Percentiles rank a stretch among this genome's conserved stretches.
Conservation (phyloP, 2,888 invertebrate species). For the Eristalis tenax region DNA sequence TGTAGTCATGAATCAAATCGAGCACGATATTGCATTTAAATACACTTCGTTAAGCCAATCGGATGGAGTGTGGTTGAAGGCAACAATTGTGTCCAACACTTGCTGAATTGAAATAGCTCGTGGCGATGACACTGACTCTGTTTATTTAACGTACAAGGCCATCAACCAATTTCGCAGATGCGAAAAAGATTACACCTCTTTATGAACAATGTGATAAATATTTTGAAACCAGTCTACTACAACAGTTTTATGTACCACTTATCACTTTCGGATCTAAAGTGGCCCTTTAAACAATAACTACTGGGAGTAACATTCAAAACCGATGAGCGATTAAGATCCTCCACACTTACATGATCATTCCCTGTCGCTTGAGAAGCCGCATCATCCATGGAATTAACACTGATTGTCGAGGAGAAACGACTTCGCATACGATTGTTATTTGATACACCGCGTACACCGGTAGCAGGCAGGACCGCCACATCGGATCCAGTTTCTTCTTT, state of each 20-base stretch:
- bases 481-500: constrained; percentile 94
- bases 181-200: not conserved
- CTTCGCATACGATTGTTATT: constrained; percentile 79
- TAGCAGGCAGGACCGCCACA: constrained; percentile 79
- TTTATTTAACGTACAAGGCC: not conserved
- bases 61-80: not conserved
- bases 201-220: not conserved
- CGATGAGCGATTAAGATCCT: constrained; percentile 16
- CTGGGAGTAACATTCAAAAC: not conserved
- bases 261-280: too few relatives aligned
- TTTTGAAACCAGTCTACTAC: too few relatives aligned
- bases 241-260: too few relatives aligned
- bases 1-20: not conserved
- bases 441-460: constrained; percentile 34
- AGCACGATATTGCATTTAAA: not conserved
- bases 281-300: too few relatives aligned
- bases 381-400: constrained; percentile 79
- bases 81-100: not conserved
- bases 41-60: not conserved
- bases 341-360: constrained; percentile 73
- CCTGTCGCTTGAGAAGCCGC: constrained; percentile 70
- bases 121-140: not conserved
- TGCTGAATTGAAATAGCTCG: not conserved
- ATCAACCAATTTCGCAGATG: not conserved
- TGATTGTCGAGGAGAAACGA: constrained; percentile 78